A percentile compares a stretch with the other conserved stretches of the same genome.
Evolutionary conservation across 2,113 vertebrate species (phyloP).

Genomic region (Heterochromis multidens): DNA sequence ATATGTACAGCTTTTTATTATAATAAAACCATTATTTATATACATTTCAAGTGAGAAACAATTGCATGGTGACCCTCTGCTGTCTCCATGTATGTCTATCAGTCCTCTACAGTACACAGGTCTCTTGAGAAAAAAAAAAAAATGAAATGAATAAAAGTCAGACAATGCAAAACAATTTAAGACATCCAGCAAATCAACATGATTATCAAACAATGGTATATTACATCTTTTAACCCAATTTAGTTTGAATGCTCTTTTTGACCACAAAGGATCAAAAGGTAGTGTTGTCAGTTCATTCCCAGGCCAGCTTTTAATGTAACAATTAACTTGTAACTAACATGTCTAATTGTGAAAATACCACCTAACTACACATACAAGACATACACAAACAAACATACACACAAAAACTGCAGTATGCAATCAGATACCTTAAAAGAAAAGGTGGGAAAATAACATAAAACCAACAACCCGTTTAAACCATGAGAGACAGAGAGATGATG

Average conservation of each 20-base stretch:
- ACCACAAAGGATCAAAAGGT: not conserved
- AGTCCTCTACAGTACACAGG: constrained; percentile 43
- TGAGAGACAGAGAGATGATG: not conserved
- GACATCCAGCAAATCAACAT: not conserved
- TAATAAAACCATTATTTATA: constrained; percentile 63
- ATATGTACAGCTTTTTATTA: constrained; percentile 69
- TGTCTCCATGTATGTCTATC: constrained; percentile 8
- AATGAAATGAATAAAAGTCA: not conserved
- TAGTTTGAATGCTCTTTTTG: not conserved
- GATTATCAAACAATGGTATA: not conserved
- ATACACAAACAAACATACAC: not conserved
- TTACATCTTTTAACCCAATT: not conserved
- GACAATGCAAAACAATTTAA: not conserved
- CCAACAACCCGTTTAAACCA: not conserved
- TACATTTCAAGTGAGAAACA: constrained; percentile 69
- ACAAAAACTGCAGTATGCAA: not conserved
- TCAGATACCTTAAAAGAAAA: not conserved
- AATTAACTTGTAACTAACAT: not conserved
- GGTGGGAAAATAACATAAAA: not conserved
- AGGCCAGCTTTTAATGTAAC: constrained; percentile 16
- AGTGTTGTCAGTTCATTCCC: not conserved
- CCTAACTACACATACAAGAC: not conserved
- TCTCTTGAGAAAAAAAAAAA: constrained; percentile 2
- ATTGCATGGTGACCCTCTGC: constrained; percentile 38
- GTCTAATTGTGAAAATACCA: not conserved